Conservation (phyloP, 2,888 invertebrate species). For the Unio pictorum region DNA sequence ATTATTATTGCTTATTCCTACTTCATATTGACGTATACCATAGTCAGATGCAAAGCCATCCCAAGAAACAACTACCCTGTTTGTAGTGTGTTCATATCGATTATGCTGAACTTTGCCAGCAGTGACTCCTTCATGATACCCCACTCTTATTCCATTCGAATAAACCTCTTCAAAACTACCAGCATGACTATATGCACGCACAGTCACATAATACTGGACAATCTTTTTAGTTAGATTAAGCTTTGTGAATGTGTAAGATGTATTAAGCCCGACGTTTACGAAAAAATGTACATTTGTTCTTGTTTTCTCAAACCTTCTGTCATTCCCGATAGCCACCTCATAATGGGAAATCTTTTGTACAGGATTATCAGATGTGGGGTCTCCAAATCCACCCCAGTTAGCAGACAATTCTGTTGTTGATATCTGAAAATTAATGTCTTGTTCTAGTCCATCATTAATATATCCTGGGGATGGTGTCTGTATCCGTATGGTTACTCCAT, state of each 20-base stretch:
- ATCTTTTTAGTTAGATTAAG: slow-evolving; percentile 45
- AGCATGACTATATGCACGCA: slow-evolving; percentile 49
- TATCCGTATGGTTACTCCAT: slow-evolving; percentile 48
- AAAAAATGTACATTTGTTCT: slow-evolving; percentile 51
- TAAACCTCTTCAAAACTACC: slow-evolving; percentile 49
- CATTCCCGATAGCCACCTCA: slow-evolving; percentile 57
- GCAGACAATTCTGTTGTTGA: slow-evolving; percentile 34
- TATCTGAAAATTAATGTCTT: slow-evolving; percentile 46
- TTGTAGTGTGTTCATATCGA: slow-evolving; percentile 23
- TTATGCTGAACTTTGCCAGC: slow-evolving; percentile 26
- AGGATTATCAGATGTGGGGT: slow-evolving; percentile 23
- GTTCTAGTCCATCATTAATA: slow-evolving; percentile 47
- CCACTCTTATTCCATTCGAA: slow-evolving; percentile 54
- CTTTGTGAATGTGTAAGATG: slow-evolving; percentile 40
- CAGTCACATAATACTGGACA: slow-evolving; percentile 53
- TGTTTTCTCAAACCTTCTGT: slow-evolving; percentile 45
- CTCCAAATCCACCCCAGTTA: slow-evolving; percentile 55
- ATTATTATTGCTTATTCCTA: slow-evolving; percentile 32
- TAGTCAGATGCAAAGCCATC: slow-evolving; percentile 41
- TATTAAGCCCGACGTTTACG: slow-evolving; percentile 51
- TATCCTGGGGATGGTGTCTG: slow-evolving; percentile 47
- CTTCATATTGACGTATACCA: slow-evolving; percentile 31
- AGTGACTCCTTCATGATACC: slow-evolving; percentile 32
- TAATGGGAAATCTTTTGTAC: slow-evolving; percentile 44
- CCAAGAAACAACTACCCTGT: slow-evolving; percentile 36